Base-by-base conservation (phyloP, 2,113 vertebrate species). In the Hyperoodon ampullatus region DNA sequence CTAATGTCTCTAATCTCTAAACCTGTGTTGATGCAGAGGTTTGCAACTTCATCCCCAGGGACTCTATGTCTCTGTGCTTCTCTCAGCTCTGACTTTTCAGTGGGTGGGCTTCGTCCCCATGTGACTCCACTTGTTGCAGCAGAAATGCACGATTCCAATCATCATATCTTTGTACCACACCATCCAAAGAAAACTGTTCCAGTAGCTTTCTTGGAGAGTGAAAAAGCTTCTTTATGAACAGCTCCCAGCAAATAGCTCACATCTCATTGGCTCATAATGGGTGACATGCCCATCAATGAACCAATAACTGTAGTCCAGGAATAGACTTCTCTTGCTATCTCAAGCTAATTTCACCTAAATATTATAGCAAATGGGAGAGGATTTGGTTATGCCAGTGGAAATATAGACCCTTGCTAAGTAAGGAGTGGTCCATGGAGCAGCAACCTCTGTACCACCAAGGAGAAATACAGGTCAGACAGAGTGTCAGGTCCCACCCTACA, bases 341-440 rank as follows among this genome's bases (percentile, higher is more conserved):
- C 44, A 61, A 94, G 33, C 16, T 82, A 35, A 86, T 85, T 74
- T 93, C 24, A 39, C 8, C 30, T 84, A 28, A 77, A 44, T 30
- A 85, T 23, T 33, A 33, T 16, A 35, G 39, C 47, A 5, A 11
- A 28, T n/a, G 42, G 23, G 10, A 50, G 30, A 63, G 23, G 26
- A 18, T 2, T 77, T 77, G 28, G 1, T 68, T 92, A 84, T 14
- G 9, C 26, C 87, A 74, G 0, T 50, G 66, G 44, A 83, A 68
- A 9, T 13, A 23, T 0, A 63, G 75, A 88, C 4, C 15, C 26
- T 72, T 50, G 15, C 5, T 61, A 2, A 26, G 24, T 33, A 75
- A 61, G 72, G 60, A 30, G 55, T 7, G 19, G 13, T 35, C 8
- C n/a, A 7, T 8, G 26, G 35, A 53, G 3, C 30, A 61, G 10